These are phyloP conservation scores for Melikaiella ostensackeni DNA, from an alignment of 2,888 invertebrate species.

Conservation along the genomic window DNA sequence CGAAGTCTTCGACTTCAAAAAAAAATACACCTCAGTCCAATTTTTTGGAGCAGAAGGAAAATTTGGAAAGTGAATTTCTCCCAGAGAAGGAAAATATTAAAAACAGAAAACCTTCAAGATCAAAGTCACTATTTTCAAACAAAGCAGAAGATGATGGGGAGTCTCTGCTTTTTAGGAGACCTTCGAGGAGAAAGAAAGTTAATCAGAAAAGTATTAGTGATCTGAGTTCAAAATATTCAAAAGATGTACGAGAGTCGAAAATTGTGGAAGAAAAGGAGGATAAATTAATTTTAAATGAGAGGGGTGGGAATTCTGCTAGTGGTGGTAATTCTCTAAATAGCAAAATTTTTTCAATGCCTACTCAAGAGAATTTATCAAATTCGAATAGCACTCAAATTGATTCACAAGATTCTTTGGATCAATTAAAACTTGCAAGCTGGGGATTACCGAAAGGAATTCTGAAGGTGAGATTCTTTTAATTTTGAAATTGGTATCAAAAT, in stretches of 20 bases:
- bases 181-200: not conserved
- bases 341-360: conserved; percentile 4
- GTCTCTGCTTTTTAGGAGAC: conserved; percentile 6
- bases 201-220: not conserved
- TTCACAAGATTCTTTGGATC: conserved; percentile 21
- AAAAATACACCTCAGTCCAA: not conserved
- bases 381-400: conserved; percentile 14
- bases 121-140: not conserved
- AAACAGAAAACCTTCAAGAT: not conserved
- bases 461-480: conserved; percentile 45
- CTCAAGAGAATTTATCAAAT: conserved; percentile 9
- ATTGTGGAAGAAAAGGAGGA: conserved; percentile 2
- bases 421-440: conserved; percentile 51
- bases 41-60: not conserved
- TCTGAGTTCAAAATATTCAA: not conserved
- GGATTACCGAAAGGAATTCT: conserved; percentile 56
- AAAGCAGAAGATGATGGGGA: conserved; percentile 6
- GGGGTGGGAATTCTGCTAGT: not conserved
- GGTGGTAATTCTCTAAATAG: not conserved
- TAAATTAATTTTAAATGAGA: not conserved
- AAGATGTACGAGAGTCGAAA: not conserved
- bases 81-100: not conserved
- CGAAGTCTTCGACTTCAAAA: not conserved
- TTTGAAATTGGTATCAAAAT: not conserved
- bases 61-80: not conserved